Percentiles rank a stretch among this genome's conserved stretches.
Conservation (phyloP, 2,888 invertebrate genomes). For the Atherix ibis region DNA sequence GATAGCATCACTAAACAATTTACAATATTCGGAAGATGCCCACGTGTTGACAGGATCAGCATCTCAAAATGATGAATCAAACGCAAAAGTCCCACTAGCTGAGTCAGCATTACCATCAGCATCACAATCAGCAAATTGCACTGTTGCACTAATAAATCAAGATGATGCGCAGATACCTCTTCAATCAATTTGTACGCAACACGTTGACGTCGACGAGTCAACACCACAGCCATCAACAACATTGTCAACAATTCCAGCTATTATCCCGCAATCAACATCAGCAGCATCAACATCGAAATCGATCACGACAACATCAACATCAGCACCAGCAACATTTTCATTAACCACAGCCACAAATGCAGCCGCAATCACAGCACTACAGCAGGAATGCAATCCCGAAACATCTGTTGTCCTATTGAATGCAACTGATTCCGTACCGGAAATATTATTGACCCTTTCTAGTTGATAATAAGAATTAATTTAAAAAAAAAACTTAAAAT, state of each 20-base stretch:
- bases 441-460: conserved; percentile 9
- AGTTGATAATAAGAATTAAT: conserved; percentile 11
- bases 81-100: too few species aligned
- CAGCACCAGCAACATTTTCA: conserved; percentile 1
- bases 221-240: conserved; percentile 11
- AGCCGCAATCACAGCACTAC: too few species aligned
- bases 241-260: conserved; percentile 6
- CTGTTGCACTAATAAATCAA: too few species aligned
- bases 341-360: conserved; percentile 5
- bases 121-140: too few species aligned
- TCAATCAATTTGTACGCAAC: conserved; percentile 7
- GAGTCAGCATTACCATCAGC: conserved; percentile 10
- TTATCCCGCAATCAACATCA: conserved; percentile 8
- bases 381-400: too few species aligned
- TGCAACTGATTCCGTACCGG: conserved; percentile 10
- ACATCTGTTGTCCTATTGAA: too few species aligned
- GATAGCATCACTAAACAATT: too few species aligned
- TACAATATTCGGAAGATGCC: too few species aligned
- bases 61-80: conserved; percentile 1
- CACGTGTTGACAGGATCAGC: too few species aligned
- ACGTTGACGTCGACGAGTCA: conserved; percentile 9
- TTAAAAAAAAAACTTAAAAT: too few species aligned
- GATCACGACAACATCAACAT: conserved; percentile 1
- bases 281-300: conserved; percentile 8
- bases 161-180: conserved; percentile 8